Conservation (phyloP, 1,140 invertebrate species). For the Drosophila athabasca region DNA sequence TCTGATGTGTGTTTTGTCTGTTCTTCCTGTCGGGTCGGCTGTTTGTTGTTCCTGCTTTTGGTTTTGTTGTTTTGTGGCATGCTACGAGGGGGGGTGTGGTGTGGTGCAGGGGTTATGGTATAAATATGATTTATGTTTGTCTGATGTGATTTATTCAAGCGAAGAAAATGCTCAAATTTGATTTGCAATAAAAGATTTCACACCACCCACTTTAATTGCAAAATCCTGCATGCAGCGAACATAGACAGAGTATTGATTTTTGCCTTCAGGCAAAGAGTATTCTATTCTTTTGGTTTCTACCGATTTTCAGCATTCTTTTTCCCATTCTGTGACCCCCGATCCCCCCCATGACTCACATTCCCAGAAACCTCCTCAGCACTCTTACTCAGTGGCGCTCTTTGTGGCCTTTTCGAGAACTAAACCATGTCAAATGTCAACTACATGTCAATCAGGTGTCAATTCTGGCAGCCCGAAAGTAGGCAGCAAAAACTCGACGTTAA, state of each 20-base stretch:
- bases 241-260: too few species aligned
- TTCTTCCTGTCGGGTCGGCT: constrained; percentile 39
- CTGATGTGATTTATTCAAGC: constrained; percentile 82
- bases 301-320: too few species aligned
- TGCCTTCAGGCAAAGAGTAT: too few species aligned
- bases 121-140: constrained; percentile 77
- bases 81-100: background rate
- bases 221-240: background rate
- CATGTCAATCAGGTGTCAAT: constrained; percentile 22
- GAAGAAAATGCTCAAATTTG: constrained; percentile 76
- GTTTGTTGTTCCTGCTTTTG: constrained; percentile 12
- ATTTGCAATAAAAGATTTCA: constrained; percentile 71
- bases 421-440: background rate
- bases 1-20: constrained; percentile 78
- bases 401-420: too few species aligned
- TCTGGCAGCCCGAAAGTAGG: constrained; percentile 24
- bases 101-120: background rate
- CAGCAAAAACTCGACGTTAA: background rate
- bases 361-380: too few species aligned
- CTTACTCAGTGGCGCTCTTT: too few species aligned
- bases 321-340: too few species aligned
- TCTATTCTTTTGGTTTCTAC: too few species aligned
- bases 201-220: constrained; percentile 45
- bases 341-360: too few species aligned
- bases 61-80: constrained; percentile 16